Evolutionary conservation across 2,113 vertebrate genomes (phyloP), one percentile per base, ranked within the genome.

Genomic region (Esox niger): DNA sequence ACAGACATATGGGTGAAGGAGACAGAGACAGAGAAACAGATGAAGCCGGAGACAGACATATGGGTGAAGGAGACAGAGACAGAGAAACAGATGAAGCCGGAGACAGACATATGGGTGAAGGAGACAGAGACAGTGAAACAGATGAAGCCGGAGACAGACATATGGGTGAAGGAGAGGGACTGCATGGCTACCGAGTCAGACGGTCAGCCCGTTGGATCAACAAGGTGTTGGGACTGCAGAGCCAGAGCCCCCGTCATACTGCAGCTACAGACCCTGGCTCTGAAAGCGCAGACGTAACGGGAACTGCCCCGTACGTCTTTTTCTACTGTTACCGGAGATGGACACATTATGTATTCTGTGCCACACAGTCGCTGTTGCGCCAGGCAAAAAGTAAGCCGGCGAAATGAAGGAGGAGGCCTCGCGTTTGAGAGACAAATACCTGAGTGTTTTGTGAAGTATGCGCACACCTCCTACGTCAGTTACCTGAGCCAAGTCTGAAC

Each of bases 391-490:
- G 46, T 47, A 49, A 56, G 67, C 58, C 63, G 62, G 69, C 69
- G 70, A 76, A 78, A 73, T 74, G 60, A 71, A 75, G 64, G 47
- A 64, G 65, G 79, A 33, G 54, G 49, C 25, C 63, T 76, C 5
- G 38, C 5, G 38, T 43, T 43, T 43, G 38, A 43, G 38, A 43
- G 15, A n/a, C n/a, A n/a, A n/a, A n/a, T n/a, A n/a, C 38, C 17
- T 10, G 17, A 43, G 38, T 43, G 38, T 43, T 43, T 15, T 4
- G 38, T 43, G 38, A 43, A 15, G 31, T 68, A 62, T 30, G 49
- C 64, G 73, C 4, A 1, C 58, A 76, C 57, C n/a, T n/a, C n/a
- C n/a, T n/a, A n/a, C 71, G 35, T 62, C 46, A 32, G 46, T 57
- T 66, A 58, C 46, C n/a, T 38, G 29, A 46, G 52, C 71, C 61